These are phyloP conservation scores for Camponotus pennsylvanicus DNA, from an alignment of 1,140 invertebrate species.

Conservation along the genomic window DNA sequence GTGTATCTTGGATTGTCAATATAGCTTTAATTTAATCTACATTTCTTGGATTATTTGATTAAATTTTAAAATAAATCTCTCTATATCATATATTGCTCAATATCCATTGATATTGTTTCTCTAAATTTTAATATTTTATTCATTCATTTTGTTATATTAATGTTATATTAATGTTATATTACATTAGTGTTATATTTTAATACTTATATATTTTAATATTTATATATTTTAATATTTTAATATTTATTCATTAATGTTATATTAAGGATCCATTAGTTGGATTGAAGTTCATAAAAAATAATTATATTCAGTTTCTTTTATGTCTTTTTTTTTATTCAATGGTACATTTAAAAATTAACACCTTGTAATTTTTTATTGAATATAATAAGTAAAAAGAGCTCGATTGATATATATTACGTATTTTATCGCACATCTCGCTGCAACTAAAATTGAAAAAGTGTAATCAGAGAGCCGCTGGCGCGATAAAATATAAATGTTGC, in stretches of 20 bases:
- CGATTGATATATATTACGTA: background rate
- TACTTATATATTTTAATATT: background rate
- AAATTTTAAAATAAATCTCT: background rate
- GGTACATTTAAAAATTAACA: background rate
- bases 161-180: too few species aligned
- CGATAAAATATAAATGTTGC: background rate
- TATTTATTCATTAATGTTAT: background rate
- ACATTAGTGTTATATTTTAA: too few species aligned
- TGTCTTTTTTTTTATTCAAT: background rate
- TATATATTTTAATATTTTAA: background rate
- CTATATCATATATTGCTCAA: background rate
- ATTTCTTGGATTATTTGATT: background rate
- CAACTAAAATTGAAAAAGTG: background rate
- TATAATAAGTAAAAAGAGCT: background rate
- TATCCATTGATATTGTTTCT: background rate
- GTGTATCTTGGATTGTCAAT: background rate
- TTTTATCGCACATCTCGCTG: background rate
- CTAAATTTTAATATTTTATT: background rate
- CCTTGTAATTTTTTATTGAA: background rate
- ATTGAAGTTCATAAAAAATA: background rate
- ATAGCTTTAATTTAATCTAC: constrained; percentile 12
- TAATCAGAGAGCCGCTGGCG: background rate
- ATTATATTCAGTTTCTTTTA: background rate
- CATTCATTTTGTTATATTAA: background rate
- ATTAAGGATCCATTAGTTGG: background rate